Evolutionary conservation across 2,113 vertebrate species (phyloP).

Genomic region (Lasiurus cinereus): DNA sequence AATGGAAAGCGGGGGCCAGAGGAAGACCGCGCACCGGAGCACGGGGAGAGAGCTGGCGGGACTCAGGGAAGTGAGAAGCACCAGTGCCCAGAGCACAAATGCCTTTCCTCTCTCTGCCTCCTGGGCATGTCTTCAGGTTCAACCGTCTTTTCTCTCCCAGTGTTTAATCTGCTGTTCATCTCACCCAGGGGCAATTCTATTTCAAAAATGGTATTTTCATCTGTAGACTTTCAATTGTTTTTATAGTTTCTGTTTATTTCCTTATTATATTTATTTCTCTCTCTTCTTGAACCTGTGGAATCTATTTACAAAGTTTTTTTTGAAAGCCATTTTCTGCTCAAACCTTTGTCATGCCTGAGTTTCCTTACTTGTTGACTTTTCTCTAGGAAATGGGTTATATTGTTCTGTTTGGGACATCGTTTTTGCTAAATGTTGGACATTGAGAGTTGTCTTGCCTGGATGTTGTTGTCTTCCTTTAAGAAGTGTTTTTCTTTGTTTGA

Average conservation of each 20-base stretch:
- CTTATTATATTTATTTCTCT: not conserved
- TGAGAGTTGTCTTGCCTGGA: not conserved
- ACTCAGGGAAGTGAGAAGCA: not conserved
- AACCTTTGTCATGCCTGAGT: not conserved
- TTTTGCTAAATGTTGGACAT: not conserved
- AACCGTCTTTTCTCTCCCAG: not conserved
- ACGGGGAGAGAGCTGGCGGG: not conserved
- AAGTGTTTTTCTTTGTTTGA: not conserved
- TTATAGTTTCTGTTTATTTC: not conserved
- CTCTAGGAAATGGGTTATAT: not conserved
- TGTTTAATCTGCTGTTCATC: not conserved
- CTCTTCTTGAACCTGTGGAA: not conserved
- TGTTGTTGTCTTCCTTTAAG: constrained; percentile 1
- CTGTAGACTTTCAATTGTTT: not conserved
- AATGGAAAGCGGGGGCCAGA: not conserved
- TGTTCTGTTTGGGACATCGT: not conserved
- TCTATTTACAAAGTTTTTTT: not conserved
- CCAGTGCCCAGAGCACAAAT: not conserved
- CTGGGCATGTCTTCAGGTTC: not conserved
- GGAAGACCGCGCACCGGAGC: not conserved
- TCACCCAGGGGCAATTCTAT: not conserved
- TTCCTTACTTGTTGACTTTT: not conserved
- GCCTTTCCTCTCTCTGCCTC: not conserved
- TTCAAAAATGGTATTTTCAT: not conserved
- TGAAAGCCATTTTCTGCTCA: not conserved